Percentiles rank a stretch among this genome's conserved stretches.
Conservation (phyloP, 2,888 invertebrate genomes). For the Luffia ferchaultella region DNA sequence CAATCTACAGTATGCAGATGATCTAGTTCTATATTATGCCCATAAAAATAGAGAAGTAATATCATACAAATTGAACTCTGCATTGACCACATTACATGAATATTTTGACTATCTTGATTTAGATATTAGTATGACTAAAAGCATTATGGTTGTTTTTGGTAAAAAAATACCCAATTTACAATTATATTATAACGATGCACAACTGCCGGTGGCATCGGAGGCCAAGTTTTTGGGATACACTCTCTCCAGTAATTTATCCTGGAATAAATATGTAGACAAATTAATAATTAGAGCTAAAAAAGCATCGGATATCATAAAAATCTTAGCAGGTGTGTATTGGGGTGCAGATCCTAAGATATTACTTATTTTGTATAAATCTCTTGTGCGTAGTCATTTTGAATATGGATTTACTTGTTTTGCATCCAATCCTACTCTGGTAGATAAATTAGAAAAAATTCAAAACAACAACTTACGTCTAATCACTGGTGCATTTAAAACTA, state of each 20-base stretch:
- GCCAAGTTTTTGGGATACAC: not conserved
- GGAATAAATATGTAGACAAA: constrained; percentile 1
- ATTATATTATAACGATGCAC: not conserved
- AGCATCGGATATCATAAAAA: constrained; percentile 1
- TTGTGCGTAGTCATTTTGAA: constrained; percentile 1
- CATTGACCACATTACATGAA: not conserved
- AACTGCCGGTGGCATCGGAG: not conserved
- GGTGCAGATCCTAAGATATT: no score
- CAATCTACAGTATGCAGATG: constrained; percentile 12
- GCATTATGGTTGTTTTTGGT: constrained; percentile 6
- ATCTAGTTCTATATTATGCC: constrained; percentile 4
- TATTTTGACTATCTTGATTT: constrained; percentile 5
- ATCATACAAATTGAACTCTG: not conserved
- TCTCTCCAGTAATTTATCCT: not conserved
- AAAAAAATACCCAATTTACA: not conserved
- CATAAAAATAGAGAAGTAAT: not conserved
- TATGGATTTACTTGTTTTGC: not conserved
- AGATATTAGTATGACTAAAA: constrained; percentile 2
- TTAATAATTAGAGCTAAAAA: constrained; percentile 1
- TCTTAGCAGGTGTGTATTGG: not conserved
- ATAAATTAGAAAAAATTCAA: not conserved
- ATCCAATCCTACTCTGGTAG: not conserved
- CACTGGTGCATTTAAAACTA: not conserved
- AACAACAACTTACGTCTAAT: constrained; percentile 2
- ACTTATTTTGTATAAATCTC: not conserved